A percentile compares a stretch with the other conserved stretches of the same genome.
Evolutionary conservation across 2,888 invertebrate species (phyloP).

Genomic region (Andrena praecox): DNA sequence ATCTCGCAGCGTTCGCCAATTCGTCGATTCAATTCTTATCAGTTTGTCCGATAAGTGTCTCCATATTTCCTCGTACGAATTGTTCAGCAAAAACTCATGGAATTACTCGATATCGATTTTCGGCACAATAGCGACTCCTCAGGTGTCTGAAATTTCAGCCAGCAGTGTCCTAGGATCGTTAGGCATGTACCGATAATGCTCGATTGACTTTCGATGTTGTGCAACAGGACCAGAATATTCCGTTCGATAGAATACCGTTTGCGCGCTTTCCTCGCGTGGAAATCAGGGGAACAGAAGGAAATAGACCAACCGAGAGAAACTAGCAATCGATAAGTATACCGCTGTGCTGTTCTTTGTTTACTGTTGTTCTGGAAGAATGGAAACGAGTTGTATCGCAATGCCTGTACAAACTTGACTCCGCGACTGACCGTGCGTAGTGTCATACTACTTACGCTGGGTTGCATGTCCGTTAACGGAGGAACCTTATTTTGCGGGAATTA

Average conservation of each 20-base stretch:
- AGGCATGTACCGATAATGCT: neutral
- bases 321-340: neutral
- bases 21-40: neutral
- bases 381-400: neutral
- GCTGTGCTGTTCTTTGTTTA: neutral
- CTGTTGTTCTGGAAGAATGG: neutral
- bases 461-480: too few species aligned
- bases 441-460: neutral
- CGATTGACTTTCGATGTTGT: constrained; percentile 1
- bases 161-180: neutral
- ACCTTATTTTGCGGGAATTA: too few species aligned
- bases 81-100: too few species aligned
- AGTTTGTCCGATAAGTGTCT: neutral
- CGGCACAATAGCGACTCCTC: neutral
- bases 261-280: neutral
- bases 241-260: neutral
- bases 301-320: neutral
- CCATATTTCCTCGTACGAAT: neutral
- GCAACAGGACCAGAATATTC: neutral
- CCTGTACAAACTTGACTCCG: too few species aligned
- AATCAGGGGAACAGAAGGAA: neutral
- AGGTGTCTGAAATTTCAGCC: neutral
- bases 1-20: neutral
- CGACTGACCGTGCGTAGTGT: neutral
- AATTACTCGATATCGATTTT: too few species aligned